Percentiles rank a stretch among this genome's conserved stretches.
Evolutionary conservation across 2,113 vertebrate species (phyloP).

Genomic region (Xiphorhynchus elegans): DNA sequence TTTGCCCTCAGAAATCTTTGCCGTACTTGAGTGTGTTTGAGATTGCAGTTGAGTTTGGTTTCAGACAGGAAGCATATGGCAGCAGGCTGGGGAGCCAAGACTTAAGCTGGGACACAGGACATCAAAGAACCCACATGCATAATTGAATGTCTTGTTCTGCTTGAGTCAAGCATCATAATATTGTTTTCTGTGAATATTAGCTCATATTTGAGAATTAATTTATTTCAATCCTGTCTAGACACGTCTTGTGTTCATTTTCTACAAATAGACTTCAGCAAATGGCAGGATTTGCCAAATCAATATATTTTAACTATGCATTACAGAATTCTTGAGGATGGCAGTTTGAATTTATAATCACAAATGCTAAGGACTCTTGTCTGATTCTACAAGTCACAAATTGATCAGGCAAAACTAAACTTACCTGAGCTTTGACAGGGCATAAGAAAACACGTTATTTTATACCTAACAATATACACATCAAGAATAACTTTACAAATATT

Average conservation of each 20-base stretch:
- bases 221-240: background rate
- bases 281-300: background rate
- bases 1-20: background rate
- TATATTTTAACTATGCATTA: background rate
- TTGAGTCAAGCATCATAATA: background rate
- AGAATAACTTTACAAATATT: background rate
- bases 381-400: background rate
- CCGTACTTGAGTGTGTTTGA: background rate
- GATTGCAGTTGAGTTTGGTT: background rate
- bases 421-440: background rate
- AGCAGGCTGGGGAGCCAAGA: background rate
- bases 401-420: background rate
- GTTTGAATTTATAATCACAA: background rate
- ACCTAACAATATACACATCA: background rate
- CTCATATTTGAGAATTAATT: constrained; percentile 2
- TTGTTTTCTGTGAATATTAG: background rate
- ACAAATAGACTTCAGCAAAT: background rate
- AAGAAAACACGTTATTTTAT: background rate
- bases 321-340: background rate
- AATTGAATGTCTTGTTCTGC: background rate
- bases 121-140: background rate
- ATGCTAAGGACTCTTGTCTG: background rate
- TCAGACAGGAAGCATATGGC: background rate
- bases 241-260: background rate
- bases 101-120: background rate